Percentiles rank a stretch among this genome's conserved stretches.
Conservation (phyloP, 2,888 invertebrate genomes). For the Drosophila rubida region DNA sequence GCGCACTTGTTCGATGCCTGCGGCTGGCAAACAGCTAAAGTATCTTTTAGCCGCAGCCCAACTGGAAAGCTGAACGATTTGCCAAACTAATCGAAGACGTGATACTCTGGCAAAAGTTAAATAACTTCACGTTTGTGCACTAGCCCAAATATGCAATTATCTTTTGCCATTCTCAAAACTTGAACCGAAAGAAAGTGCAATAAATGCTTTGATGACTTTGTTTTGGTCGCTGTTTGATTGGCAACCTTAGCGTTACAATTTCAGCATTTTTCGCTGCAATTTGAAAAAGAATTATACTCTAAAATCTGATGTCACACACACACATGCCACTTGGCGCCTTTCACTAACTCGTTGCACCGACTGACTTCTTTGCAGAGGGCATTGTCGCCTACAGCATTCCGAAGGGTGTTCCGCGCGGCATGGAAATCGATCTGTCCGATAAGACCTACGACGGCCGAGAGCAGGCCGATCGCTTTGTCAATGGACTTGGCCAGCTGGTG, state of each 20-base stretch:
- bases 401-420: slow-evolving; percentile 89
- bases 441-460: slow-evolving; percentile 91
- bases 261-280: no score
- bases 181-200: no score
- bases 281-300: no score
- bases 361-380: slow-evolving; percentile 87
- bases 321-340: slow-evolving; percentile 21
- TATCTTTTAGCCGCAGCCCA: slow-evolving; percentile 34
- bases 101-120: slow-evolving; percentile 29
- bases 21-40: slow-evolving; percentile 51
- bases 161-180: neutral
- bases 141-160: neutral
- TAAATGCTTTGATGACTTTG: slow-evolving; percentile 65
- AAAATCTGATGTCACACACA: slow-evolving; percentile 40
- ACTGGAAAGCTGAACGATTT: neutral
- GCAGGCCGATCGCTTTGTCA: slow-evolving; percentile 87
- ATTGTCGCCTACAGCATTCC: slow-evolving; percentile 92
- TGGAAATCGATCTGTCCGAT: slow-evolving; percentile 91
- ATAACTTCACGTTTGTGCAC: neutral
- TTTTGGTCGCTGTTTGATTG: slow-evolving; percentile 46
- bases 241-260: slow-evolving; percentile 38
- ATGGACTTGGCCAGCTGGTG: slow-evolving; percentile 91
- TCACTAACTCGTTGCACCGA: slow-evolving; percentile 30
- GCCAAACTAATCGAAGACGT: slow-evolving; percentile 6
- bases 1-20: slow-evolving; percentile 64